Conservation (phyloP, 2,113 vertebrate genomes). For the Dipodomys stephensi region DNA sequence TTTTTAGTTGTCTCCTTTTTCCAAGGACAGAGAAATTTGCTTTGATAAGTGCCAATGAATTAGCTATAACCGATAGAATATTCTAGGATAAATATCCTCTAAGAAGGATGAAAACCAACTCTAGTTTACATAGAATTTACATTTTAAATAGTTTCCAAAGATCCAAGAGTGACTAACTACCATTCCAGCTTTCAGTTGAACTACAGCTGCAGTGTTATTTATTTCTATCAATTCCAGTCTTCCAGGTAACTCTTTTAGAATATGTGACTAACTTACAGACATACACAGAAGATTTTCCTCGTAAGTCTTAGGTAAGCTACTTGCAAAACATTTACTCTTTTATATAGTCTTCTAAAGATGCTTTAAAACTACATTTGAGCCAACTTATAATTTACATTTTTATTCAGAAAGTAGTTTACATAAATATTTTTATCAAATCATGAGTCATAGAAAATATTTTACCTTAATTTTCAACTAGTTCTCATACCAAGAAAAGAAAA, state of each 20-base stretch:
- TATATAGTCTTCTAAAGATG: conserved; percentile 15
- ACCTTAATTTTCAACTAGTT: conserved; percentile 46
- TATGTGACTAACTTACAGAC: conserved; percentile 38
- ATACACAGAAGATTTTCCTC: conserved; percentile 32
- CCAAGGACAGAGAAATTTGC: not conserved
- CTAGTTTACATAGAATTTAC: conserved; percentile 7
- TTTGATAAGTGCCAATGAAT: not conserved
- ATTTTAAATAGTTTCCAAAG: conserved; percentile 34
- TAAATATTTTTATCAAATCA: not conserved
- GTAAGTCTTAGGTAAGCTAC: conserved; percentile 38
- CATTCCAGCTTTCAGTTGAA: conserved; percentile 6
- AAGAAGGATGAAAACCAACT: conserved; percentile 19
- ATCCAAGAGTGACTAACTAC: not conserved
- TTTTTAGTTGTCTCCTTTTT: not conserved
- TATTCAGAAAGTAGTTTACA: not conserved
- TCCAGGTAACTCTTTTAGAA: conserved; percentile 32
- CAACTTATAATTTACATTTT: conserved; percentile 21
- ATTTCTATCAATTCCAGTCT: conserved; percentile 42
- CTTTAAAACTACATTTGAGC: not conserved
- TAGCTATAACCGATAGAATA: not conserved
- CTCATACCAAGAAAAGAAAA: conserved; percentile 49
- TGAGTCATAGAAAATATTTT: conserved; percentile 49
- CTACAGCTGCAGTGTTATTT: conserved; percentile 2
- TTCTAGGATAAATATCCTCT: not conserved
- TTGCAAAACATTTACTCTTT: conserved; percentile 42